Conservation (phyloP, 2,113 vertebrate genomes). For the Daubentonia madagascariensis region DNA sequence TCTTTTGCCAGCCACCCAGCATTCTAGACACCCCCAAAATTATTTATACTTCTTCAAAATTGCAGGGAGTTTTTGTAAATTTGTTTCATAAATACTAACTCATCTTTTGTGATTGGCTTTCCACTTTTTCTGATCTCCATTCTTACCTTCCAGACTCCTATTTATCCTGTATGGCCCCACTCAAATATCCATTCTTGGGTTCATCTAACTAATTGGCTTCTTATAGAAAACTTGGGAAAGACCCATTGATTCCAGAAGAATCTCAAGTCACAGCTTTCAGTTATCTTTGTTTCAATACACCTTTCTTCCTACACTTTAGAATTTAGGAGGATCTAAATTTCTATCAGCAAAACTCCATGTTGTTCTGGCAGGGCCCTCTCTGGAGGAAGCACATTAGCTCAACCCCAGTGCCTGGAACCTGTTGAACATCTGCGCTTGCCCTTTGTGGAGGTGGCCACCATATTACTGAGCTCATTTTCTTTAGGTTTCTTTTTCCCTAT, state of each 20-base stretch:
- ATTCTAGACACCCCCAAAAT: neutral
- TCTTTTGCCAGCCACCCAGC: neutral
- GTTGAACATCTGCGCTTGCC: neutral
- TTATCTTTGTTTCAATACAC: neutral
- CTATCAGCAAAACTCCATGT: neutral
- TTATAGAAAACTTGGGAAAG: neutral
- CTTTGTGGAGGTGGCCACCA: neutral
- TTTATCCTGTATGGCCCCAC: neutral
- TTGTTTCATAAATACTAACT: neutral
- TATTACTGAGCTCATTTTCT: neutral
- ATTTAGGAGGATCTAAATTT: neutral
- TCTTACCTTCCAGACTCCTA: neutral
- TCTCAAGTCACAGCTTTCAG: neutral
- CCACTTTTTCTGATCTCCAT: neutral
- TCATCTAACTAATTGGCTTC: neutral
- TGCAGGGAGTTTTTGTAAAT: neutral
- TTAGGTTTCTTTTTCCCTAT: neutral
- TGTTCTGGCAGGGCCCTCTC: accelerated
- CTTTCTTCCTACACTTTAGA: neutral
- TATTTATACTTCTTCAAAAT: neutral
- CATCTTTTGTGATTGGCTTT: neutral
- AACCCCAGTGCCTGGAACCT: neutral
- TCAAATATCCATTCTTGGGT: neutral
- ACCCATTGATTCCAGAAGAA: neutral
- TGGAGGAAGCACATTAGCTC: neutral